Base-by-base conservation (phyloP, 1,140 invertebrate genomes). In the Whitmania pigra region DNA sequence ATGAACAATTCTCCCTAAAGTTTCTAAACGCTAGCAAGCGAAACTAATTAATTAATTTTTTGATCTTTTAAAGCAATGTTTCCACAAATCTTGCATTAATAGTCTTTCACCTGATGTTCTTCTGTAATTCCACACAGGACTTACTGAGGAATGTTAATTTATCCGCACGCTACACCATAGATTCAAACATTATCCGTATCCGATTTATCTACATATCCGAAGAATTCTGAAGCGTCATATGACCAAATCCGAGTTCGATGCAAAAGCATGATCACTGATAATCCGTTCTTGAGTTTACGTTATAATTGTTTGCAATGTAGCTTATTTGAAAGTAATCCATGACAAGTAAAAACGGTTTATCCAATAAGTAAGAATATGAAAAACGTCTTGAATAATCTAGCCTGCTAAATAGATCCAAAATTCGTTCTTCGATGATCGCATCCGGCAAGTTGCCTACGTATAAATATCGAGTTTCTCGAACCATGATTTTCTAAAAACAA, bases 361-460 rank as follows among this genome's bases (percentile, higher is more conserved):
- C 29, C 53, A 36, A 55, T 29, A 53, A 36, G 27, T 55, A 49
- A 31, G 18, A 71, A 31, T 27, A 55, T 71, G 40, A 53, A 53
- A 71, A 53, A 13, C 9, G 40, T 71, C 36, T 22, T 49, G 22
- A 31, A 53, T 27, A 53, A 20, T 71, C 85, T 87, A 88, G 95
- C 93, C 93, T 89, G 91, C 94, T 94, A 86, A 96, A 94, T 86
- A 94, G 91, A 85, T 94, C 92, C 86, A 89, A 87, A 86, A 94
- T 91, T 83, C 89, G 88, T 84, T 94, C 91, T 87, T 94, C 91
- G 81, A 89, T 89, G 86, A 93, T 92, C 87, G 93, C 94, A 88
- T 96, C 93, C 88, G 93, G 92, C 88, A 97, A 91, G 90, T 97
- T 96, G 89, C 93, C 93, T 88, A 97, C 92, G 91, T 93, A 94